A percentile compares a stretch with the other conserved stretches of the same genome.
These are phyloP conservation scores for Poecilia wingei DNA, from an alignment of 2,797 vertebrate genomes.

Conservation along the genomic window DNA sequence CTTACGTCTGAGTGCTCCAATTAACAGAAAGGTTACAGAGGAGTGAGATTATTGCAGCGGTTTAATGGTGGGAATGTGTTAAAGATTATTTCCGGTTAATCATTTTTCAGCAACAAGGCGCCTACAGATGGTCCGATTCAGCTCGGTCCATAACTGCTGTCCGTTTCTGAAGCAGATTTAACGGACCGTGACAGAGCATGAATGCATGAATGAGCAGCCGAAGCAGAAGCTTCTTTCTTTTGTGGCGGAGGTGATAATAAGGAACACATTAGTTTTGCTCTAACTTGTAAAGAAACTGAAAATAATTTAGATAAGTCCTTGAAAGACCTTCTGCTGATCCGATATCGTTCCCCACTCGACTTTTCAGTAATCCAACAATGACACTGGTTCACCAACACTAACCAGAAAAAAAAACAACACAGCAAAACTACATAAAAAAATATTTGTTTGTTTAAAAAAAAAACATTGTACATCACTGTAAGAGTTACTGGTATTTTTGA, in stretches of 20 bases:
- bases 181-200: not conserved
- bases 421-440: not conserved
- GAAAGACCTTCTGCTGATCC: not conserved
- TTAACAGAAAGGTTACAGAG: constrained; percentile 64
- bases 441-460: too few species aligned
- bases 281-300: not conserved
- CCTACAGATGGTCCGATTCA: not conserved
- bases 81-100: constrained; percentile 34
- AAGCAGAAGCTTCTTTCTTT: not conserved
- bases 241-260: not conserved
- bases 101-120: constrained; percentile 13
- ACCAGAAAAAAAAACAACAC: not conserved
- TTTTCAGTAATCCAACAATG: not conserved
- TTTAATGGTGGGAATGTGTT: constrained; percentile 35
- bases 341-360: not conserved
- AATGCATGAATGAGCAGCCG: too few species aligned
- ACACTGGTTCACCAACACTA: not conserved
- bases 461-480: too few species aligned
- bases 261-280: not conserved
- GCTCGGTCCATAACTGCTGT: not conserved
- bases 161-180: not conserved
- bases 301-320: not conserved
- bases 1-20: constrained; percentile 57
- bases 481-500: too few species aligned
- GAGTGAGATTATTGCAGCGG: constrained; percentile 41